Base-by-base conservation (phyloP, 2,888 invertebrate species). In the Ashinkailepas kermadecensis region DNA sequence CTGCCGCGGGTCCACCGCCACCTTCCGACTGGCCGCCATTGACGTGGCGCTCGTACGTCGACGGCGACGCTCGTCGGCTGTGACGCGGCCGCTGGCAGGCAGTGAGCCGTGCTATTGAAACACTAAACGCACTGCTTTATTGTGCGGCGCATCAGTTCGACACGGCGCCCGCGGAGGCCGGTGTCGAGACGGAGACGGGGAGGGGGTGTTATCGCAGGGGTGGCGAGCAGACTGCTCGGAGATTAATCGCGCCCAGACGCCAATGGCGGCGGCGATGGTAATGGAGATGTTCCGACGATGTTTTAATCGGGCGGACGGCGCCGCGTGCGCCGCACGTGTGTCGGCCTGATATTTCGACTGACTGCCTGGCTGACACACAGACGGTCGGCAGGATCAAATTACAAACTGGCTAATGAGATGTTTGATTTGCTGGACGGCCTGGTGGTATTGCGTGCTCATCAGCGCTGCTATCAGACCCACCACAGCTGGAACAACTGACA, bases 61-160 rank as follows among this genome's bases (percentile, higher is more conserved):
- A 12, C 74, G 74, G 15, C 74, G 74, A 74, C 74, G 74, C 21
- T 39, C 59, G 15, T 59, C 59, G 12, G 39, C 18, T 15, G 18
- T 15, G 62, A 62, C 62, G 23, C 65, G 12, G 65, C 65, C 8
- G 74, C 2, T 21, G 54, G 39, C 56, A 21, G 54, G 54, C 74
- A 74, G 18, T 56, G 39, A 74, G 56, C 74, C 74, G 74, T 74
- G 74, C 54, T 74, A 74, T 74, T 74, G 74, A 54, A 56, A 54
- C 74, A 74, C 74, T 74, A 74, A 74, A 74, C 74, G 74, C 54
- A 54, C 74, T 18, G 54, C 21, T 74, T 74, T 74, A 74, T 21
- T 54, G 74, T 15, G 56, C 21, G 11, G 2, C 39, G 39, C 39
- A 39, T 39, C 39, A 4, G 39, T 39, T 39, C 39, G 39, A 39